Evolutionary conservation across 1,140 invertebrate species (phyloP), one percentile per base, ranked within the genome.

Genomic region (Diabrotica virgifera): DNA sequence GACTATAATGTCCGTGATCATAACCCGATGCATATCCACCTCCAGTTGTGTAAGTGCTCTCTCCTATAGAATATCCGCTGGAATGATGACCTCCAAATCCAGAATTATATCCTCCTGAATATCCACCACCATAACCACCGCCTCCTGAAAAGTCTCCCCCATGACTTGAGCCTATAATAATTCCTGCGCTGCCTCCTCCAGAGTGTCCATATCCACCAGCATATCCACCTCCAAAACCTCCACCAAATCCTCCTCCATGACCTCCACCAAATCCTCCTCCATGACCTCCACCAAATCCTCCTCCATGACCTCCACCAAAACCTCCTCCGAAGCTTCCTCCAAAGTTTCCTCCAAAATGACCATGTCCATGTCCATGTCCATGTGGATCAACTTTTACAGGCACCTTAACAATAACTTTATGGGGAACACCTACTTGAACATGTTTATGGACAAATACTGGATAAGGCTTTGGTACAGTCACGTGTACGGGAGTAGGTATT

Each of bases 401-500:
- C 9, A 72, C 60, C 9, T 69, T 66, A 13, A 73, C 73, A 53
- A 59, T 64, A 12, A 75, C 70, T 56, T 69, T 69, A 5, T 70
- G 70, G 5, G 72, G 74, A 35, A 75, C 72, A 14, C 52, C 36
- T 12, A 75, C 74, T 52, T 72, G 67, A 12, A 69, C 71, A 8
- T 72, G 72, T 50, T 66, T 73, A 54, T 70, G 62, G n/a, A 74
- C 63, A 10, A 71, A 62, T 8, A 78, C 76, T 37, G 74, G 72
- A 55, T 74, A 73, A 7, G 74, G 75, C 62, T 70, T 70, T 36
- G 72, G 70, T 8, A 76, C 73, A 50, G 59, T 68, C 9, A 77
- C 76, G 36, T 76, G 75, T 5, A 78, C 76, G 8, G 77, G 73
- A 7, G 75, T 74, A 4, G 78, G 73, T 63, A 80, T 74, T 64